Percentiles rank a stretch among this genome's conserved stretches.
Evolutionary conservation across 2,888 invertebrate genomes (phyloP).

Genomic region (Phyto melanocephala): DNA sequence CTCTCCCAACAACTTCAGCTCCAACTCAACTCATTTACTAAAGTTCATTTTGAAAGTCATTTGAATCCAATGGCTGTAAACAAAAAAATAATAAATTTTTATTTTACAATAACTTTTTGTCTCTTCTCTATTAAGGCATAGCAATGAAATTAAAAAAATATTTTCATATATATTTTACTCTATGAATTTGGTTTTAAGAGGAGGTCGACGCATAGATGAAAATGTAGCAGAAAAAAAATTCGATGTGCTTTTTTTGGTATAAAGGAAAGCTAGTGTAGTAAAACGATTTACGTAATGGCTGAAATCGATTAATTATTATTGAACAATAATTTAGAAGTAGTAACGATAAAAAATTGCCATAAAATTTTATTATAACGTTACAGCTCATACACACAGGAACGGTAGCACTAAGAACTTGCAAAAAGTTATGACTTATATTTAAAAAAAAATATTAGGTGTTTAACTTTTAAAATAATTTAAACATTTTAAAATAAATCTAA

Average conservation of each 20-base stretch:
- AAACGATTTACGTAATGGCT: constrained; percentile 67
- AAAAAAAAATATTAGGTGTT: too few species aligned
- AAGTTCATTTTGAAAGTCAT: constrained; percentile 63
- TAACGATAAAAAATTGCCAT: neutral
- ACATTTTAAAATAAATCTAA: too few species aligned
- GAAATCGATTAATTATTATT: constrained; percentile 68
- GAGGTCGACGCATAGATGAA: neutral
- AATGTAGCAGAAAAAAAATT: neutral
- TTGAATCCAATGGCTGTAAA: constrained; percentile 30
- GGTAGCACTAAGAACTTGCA: too few species aligned
- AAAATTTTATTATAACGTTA: constrained; percentile 10
- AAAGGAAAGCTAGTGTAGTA: neutral
- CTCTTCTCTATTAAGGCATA: constrained; percentile 29
- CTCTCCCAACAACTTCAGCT: neutral
- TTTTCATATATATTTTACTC: constrained; percentile 3
- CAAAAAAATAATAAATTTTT: neutral
- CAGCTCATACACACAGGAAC: neutral
- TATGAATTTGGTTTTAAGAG: too few species aligned
- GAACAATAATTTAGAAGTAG: constrained; percentile 62
- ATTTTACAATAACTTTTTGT: constrained; percentile 2
- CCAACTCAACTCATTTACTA: constrained; percentile 47
- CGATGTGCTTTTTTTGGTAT: constrained; percentile 1
- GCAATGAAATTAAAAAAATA: constrained; percentile 60
- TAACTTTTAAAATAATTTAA: too few species aligned
- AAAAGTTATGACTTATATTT: too few species aligned